phyloP scores from a whole-genome alignment of 2,113 vertebrate species.

The Cyanoderma ruficeps region DNA sequence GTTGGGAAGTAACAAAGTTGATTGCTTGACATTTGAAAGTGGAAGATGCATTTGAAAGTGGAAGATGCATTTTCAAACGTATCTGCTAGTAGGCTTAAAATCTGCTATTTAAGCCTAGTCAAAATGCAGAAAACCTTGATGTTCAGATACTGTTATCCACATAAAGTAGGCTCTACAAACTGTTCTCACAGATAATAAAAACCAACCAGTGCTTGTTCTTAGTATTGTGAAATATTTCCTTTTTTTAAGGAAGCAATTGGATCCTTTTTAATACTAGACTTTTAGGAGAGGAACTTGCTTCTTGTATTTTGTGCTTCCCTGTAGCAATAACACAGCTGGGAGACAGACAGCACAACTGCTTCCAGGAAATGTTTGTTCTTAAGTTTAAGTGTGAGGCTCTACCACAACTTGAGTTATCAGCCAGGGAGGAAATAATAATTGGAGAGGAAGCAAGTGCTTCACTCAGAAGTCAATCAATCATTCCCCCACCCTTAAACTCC shows the following conservation, averaged over 20 bases:
- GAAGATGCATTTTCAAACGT: not conserved
- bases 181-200: not conserved
- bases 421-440: not conserved
- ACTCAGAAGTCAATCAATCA: not conserved
- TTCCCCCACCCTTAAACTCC: not conserved
- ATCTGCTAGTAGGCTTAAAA: not conserved
- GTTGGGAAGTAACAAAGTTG: not conserved
- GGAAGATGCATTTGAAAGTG: not conserved
- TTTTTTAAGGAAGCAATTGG: not conserved
- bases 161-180: not conserved
- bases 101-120: not conserved
- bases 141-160: not conserved
- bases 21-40: not conserved
- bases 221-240: not conserved
- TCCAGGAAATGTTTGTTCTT: not conserved
- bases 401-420: not conserved
- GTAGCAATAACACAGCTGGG: not conserved
- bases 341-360: not conserved
- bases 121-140: not conserved
- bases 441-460: not conserved
- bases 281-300: not conserved
- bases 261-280: not conserved
- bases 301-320: not conserved
- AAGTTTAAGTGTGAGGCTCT: not conserved
- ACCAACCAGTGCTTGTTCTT: not conserved